Conservation (phyloP, 2,888 invertebrate genomes). For the Tetragonisca angustula region DNA sequence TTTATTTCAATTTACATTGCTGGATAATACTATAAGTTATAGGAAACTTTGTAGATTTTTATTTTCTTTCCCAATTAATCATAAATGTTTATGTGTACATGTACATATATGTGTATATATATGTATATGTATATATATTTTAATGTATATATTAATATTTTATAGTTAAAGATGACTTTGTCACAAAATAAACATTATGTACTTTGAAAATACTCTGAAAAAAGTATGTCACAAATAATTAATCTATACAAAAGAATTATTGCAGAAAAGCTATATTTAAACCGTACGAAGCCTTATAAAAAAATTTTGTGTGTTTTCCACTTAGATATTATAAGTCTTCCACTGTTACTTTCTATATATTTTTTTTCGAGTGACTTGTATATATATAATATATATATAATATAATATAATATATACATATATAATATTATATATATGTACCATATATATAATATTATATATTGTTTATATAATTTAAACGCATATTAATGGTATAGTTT, state of each 20-base stretch:
- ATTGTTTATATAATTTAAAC: slow-evolving; percentile 31
- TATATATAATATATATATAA: slow-evolving; percentile 36
- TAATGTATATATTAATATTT: slow-evolving; percentile 68
- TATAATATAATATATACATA: slow-evolving; percentile 32
- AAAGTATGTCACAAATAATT: slow-evolving; percentile 58
- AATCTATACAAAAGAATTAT: slow-evolving; percentile 71
- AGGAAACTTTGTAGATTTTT: slow-evolving; percentile 69
- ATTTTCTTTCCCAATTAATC: slow-evolving; percentile 36
- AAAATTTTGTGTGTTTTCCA: slow-evolving; percentile 47
- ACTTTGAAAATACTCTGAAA: slow-evolving; percentile 60
- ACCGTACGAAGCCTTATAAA: slow-evolving; percentile 54
- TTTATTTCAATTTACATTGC: slow-evolving; percentile 55
- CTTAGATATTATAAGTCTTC: slow-evolving; percentile 60
- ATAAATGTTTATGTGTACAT: slow-evolving; percentile 41
- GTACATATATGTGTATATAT: slow-evolving; percentile 52
- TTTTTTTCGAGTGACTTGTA: slow-evolving; percentile 46
- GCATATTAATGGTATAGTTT: slow-evolving; percentile 26
- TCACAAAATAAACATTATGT: slow-evolving; percentile 64
- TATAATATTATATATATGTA: slow-evolving; percentile 34
- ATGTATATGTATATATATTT: slow-evolving; percentile 51
- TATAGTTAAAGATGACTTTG: slow-evolving; percentile 74
- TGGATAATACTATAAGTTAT: slow-evolving; percentile 72
- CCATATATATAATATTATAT: slow-evolving; percentile 41
- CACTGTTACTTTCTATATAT: slow-evolving; percentile 54
- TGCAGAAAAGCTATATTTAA: slow-evolving; percentile 61